phyloP scores from a whole-genome alignment of 2,113 vertebrate genomes.

The Diglossa brunneiventris region DNA sequence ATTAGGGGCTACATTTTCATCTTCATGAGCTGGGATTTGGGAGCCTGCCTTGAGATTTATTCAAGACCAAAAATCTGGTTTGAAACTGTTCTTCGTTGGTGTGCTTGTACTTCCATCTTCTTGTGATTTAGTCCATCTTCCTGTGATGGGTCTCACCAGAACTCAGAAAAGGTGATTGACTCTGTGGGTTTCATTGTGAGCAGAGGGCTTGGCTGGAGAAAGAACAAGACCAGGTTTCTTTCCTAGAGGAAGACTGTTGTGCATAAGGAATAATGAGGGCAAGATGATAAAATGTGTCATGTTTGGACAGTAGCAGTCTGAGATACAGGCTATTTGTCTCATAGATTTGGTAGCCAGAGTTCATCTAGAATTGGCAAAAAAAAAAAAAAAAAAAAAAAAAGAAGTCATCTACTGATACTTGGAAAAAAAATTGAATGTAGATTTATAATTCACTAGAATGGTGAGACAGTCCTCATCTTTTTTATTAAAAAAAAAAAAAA shows the following conservation, averaged over 20 bases:
- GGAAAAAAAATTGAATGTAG: background rate
- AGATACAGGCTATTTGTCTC: background rate
- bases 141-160: background rate
- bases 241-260: background rate
- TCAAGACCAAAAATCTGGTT: background rate
- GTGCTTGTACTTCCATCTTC: background rate
- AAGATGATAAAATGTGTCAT: background rate
- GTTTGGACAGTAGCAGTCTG: background rate
- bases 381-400: background rate
- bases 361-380: background rate
- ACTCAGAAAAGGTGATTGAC: background rate
- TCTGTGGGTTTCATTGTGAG: background rate
- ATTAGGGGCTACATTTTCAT: conserved; percentile 32
- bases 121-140: background rate
- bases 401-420: background rate
- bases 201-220: background rate
- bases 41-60: background rate
- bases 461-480: background rate
- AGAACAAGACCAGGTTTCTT: background rate
- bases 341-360: background rate
- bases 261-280: background rate
- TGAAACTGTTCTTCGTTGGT: background rate
- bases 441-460: background rate
- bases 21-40: background rate
- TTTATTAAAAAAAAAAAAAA: too few species aligned